A percentile compares a stretch with the other conserved stretches of the same genome.
These are phyloP conservation scores for Apteryx owenii DNA, from an alignment of 2,113 vertebrate species.

Conservation along the genomic window DNA sequence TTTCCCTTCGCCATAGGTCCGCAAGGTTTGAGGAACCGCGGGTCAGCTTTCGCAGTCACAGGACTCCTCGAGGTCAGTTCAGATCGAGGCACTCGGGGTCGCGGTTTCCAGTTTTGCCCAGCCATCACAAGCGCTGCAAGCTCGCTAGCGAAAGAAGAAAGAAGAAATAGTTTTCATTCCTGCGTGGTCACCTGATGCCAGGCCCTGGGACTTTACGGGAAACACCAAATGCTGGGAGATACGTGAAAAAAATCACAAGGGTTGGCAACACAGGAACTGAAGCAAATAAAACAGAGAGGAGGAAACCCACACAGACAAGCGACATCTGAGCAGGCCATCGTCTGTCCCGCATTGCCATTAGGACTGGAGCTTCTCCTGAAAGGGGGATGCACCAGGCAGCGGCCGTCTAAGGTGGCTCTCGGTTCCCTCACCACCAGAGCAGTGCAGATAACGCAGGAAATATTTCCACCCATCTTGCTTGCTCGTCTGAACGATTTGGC, in stretches of 20 bases:
- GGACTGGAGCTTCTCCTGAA: neutral
- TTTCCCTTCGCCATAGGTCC: fast-evolving
- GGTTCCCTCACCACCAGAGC: neutral
- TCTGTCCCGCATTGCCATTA: too few species aligned
- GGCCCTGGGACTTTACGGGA: neutral
- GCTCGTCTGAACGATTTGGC: neutral
- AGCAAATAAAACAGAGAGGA: neutral
- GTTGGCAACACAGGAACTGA: neutral
- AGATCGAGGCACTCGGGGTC: fast-evolving
- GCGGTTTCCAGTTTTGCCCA: neutral
- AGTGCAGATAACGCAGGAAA: neutral
- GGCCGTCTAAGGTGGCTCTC: neutral
- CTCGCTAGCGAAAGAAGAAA: fast-evolving
- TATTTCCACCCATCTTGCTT: neutral
- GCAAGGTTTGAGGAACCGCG: fast-evolving
- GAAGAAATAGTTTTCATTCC: neutral
- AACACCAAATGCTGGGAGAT: fast-evolving
- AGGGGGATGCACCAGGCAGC: fast-evolving
- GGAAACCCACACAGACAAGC: neutral
- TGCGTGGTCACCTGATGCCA: neutral
- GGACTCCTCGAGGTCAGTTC: neutral
- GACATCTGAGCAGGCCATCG: neutral
- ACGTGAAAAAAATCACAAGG: neutral
- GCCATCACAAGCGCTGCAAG: neutral
- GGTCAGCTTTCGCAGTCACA: fast-evolving